Conservation (phyloP, 2,113 vertebrate genomes). For the Cochlearius cochlearius region DNA sequence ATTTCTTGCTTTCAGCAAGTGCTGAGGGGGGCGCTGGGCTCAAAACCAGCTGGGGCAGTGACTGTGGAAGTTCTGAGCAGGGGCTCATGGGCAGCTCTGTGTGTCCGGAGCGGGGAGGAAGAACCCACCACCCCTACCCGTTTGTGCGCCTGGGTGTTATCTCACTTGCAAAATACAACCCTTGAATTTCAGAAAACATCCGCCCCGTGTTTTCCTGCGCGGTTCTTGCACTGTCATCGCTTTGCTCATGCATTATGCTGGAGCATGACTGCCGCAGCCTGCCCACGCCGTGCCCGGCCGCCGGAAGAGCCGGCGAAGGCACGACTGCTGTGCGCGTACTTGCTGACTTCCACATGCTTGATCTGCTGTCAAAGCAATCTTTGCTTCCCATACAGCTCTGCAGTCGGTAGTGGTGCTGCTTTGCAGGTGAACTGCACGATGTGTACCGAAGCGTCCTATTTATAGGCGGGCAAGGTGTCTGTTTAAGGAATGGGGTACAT, state of each 20-base stretch:
- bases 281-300: neutral
- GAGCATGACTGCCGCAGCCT: neutral
- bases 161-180: neutral
- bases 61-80: neutral
- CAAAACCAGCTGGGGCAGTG: neutral
- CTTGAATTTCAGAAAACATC: neutral
- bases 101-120: too few species aligned
- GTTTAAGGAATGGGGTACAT: neutral
- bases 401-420: neutral
- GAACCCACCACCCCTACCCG: rapidly evolving
- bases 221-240: neutral
- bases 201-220: rapidly evolving
- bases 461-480: neutral
- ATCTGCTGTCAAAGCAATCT: neutral
- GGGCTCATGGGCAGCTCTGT: neutral
- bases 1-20: neutral
- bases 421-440: neutral
- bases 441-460: neutral
- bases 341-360: neutral
- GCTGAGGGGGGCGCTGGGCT: neutral
- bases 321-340: neutral
- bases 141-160: neutral
- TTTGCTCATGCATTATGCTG: rapidly evolving
- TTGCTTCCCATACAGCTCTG: neutral
- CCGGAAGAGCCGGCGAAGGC: neutral